Evolutionary conservation across 1,140 invertebrate species (phyloP).

Genomic region (Spodoptera frugiperda): DNA sequence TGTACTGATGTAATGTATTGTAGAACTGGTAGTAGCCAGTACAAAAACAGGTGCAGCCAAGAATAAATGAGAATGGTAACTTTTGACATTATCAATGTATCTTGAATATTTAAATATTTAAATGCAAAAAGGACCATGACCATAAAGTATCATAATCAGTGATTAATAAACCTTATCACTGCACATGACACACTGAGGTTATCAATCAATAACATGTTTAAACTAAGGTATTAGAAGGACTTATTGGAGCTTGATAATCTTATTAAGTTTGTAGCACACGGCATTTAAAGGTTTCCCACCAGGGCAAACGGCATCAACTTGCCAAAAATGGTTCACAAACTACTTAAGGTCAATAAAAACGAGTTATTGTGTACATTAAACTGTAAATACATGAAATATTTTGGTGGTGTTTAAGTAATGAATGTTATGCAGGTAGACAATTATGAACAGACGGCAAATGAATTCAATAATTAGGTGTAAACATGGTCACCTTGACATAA

Average conservation of each 20-base stretch:
- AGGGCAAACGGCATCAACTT: constrained; percentile 68
- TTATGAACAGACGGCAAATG: constrained; percentile 49
- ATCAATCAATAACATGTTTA: constrained; percentile 27
- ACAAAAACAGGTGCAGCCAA: no score
- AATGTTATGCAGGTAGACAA: constrained; percentile 39
- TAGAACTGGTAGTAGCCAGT: no score
- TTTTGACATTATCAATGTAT: no score
- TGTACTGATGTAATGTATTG: no score
- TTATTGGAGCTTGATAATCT: constrained; percentile 54
- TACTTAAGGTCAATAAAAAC: constrained; percentile 26
- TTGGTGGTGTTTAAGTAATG: constrained; percentile 16
- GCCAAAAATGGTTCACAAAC: constrained; percentile 56
- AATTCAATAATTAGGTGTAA: constrained; percentile 50
- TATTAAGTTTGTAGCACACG: constrained; percentile 59
- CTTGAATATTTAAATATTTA: no score
- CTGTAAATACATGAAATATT: constrained; percentile 8
- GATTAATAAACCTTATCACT: background rate
- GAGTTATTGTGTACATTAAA: constrained; percentile 5
- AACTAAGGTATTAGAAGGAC: constrained; percentile 7
- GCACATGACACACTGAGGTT: constrained; percentile 8
- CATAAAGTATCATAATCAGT: background rate
- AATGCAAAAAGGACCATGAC: no score
- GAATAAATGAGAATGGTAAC: no score
- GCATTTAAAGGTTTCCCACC: constrained; percentile 72
- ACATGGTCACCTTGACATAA: constrained; percentile 50